These are phyloP conservation scores for Xerus rutilus DNA, from an alignment of 2,797 vertebrate genomes.

Conservation along the genomic window DNA sequence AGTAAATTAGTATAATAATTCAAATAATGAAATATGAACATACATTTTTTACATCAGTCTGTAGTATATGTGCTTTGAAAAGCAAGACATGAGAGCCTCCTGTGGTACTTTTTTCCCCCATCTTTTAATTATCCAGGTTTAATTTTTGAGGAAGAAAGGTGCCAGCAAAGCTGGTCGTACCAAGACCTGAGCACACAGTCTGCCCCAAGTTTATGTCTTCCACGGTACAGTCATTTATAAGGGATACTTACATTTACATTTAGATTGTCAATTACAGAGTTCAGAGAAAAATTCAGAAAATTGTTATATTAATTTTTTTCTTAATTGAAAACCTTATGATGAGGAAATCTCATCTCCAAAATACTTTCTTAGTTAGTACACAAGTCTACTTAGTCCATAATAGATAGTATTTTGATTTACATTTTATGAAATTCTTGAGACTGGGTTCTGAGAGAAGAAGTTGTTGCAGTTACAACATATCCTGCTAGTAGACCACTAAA, in stretches of 20 bases:
- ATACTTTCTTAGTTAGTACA: neutral
- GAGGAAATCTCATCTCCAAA: neutral
- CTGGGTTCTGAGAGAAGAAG: neutral
- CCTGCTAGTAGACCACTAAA: neutral
- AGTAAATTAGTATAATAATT: neutral
- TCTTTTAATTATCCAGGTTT: neutral
- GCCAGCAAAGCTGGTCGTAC: neutral
- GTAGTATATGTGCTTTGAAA: too few relatives aligned
- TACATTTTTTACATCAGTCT: too few relatives aligned
- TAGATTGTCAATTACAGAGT: neutral
- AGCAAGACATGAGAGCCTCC: neutral
- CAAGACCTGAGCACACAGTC: rapidly evolving
- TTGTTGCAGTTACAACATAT: too few relatives aligned
- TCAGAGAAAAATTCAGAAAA: too few relatives aligned
- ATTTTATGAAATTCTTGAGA: neutral
- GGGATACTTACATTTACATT: neutral
- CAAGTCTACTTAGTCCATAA: neutral
- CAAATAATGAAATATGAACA: too few relatives aligned
- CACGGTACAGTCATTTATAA: neutral
- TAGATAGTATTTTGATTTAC: neutral
- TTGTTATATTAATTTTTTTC: neutral
- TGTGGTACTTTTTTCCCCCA: neutral
- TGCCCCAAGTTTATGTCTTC: rapidly evolving
- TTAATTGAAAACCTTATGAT: neutral
- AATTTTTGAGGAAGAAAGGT: rapidly evolving